phyloP scores from a whole-genome alignment of 30 jellyfish, hydroid and myxozoan genomes.

The Sanderia malayensis region DNA sequence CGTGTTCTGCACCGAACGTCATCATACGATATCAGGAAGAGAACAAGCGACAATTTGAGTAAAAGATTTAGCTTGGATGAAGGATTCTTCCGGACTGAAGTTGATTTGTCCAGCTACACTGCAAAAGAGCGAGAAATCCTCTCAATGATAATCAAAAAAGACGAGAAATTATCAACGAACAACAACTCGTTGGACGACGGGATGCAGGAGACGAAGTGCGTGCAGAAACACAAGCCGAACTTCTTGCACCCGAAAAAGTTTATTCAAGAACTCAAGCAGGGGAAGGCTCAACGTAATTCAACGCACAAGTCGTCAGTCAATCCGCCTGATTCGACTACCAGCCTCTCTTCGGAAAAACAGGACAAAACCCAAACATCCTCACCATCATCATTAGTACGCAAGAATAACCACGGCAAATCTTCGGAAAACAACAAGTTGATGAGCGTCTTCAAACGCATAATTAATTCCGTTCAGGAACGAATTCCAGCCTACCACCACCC shows the following conservation, averaged over 20 bases:
- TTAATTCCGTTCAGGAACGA: not conserved
- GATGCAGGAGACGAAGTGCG: too few relatives aligned
- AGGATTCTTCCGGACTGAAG: not conserved
- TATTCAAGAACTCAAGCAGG: not conserved
- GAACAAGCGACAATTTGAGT: not conserved
- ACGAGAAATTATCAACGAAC: not conserved
- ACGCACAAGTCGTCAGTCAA: not conserved
- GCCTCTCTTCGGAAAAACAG: not conserved
- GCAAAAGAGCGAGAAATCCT: slow-evolving; percentile 4
- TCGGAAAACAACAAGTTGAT: not conserved
- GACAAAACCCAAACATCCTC: not conserved
- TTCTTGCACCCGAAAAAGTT: not conserved
- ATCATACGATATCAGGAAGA: not conserved
- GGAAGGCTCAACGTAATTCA: not conserved
- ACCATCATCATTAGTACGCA: not conserved
- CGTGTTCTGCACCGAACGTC: not conserved
- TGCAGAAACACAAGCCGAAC: not conserved
- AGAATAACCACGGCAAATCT: too few relatives aligned
- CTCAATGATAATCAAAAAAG: not conserved
- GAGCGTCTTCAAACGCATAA: not conserved
- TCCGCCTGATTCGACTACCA: not conserved
- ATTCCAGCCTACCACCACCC: not conserved
- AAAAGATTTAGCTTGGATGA: slow-evolving; percentile 7
- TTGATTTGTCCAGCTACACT: not conserved
- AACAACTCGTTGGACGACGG: not conserved